Base-by-base conservation (phyloP, 1,140 invertebrate genomes). In the Spodoptera litura region DNA sequence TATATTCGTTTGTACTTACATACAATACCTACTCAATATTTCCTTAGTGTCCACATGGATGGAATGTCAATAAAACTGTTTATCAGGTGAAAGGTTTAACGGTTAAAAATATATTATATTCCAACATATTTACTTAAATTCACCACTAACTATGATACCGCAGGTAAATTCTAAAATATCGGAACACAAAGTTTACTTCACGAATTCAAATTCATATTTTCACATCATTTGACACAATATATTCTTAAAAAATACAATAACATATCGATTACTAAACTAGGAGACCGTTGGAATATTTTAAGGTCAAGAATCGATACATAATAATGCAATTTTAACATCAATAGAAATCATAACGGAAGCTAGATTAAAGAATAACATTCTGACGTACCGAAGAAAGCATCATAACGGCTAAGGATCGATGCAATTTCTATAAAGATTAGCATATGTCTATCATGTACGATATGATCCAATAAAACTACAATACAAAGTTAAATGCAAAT, bases 281-380 rank as follows among this genome's bases (percentile, higher is more conserved):
- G 78, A 82, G 68, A 86, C 85, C 88, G 88, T 89, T 91, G 81
- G 71, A 86, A 88, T 85, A 87, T 84, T 85, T 77, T 82, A 82
- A 87, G 84, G 83, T 87, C 87, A 86, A 88, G 83, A 83, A 80
- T 44, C 71, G 8, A 71, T 81, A 70, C 58, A 85, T 82, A 84
- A 85, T 78, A 78, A 70, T 71, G 75, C 86, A 85, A 83, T 92
- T 88, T 89, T 87, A 86, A 88, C 84, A 90, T 91, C 79, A 91
- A 91, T 92, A 80, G 80, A 83, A 70, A 83, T 82, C 83, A 87
- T 82, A 91, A 89, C 87, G 87, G 89, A 87, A 86, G 83, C 84
- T 86, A 85, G 82, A 92, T 93, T 86, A 82, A 92, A 93, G 85
- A 92, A 93, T 92, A 93, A 93, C 91, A 93, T 87, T 83, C 78